These are phyloP conservation scores for Nomada fabriciana DNA, from an alignment of 2,888 invertebrate genomes.

Conservation along the genomic window DNA sequence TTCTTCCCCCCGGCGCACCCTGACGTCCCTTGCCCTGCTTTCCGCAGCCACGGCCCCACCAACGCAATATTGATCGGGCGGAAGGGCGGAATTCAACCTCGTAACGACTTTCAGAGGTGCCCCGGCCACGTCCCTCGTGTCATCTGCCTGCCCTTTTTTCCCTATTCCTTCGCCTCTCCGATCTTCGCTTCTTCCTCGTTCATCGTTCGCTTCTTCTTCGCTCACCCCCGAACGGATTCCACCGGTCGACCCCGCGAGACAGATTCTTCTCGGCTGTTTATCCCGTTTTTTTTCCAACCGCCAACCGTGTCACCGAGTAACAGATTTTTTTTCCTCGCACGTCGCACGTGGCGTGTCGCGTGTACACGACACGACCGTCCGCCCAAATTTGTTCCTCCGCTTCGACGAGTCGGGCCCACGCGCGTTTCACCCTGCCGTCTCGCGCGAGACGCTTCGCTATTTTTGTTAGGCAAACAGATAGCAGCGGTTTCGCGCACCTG, in stretches of 20 bases:
- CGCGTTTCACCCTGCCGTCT: background rate
- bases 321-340: slow-evolving; percentile 32
- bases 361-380: slow-evolving; percentile 8
- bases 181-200: slow-evolving; percentile 6
- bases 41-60: slow-evolving; percentile 81
- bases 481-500: slow-evolving; percentile 21
- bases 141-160: slow-evolving; percentile 28
- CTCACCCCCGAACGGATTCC: slow-evolving; percentile 8
- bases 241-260: slow-evolving; percentile 10
- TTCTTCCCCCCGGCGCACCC: slow-evolving; percentile 48
- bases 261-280: slow-evolving; percentile 22
- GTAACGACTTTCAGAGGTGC: slow-evolving; percentile 73
- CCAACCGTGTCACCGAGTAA: slow-evolving; percentile 5
- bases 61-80: slow-evolving; percentile 84
- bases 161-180: slow-evolving; percentile 1
- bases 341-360: slow-evolving; percentile 50
- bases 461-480: slow-evolving; percentile 25
- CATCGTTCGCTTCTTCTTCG: background rate
- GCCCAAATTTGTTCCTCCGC: background rate
- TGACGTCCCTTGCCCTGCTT: slow-evolving; percentile 68
- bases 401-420: background rate
- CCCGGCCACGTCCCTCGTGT: slow-evolving; percentile 61
- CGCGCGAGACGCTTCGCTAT: background rate
- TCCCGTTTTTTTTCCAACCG: background rate
- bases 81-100: slow-evolving; percentile 83